Evolutionary conservation across 2,797 vertebrate genomes (phyloP).

Genomic region (Dermochelys coriacea): DNA sequence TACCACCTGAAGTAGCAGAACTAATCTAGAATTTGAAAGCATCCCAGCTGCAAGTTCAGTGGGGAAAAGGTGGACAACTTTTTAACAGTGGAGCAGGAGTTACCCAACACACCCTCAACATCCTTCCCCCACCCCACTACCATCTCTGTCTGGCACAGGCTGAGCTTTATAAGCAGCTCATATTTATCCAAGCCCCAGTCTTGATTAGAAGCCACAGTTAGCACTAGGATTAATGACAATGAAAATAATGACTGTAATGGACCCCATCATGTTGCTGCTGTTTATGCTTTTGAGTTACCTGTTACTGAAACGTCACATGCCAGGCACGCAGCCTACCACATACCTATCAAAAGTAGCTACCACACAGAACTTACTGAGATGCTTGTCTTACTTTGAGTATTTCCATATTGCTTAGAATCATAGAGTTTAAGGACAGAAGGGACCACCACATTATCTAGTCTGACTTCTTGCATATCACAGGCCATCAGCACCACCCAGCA

Average conservation of each 20-base stretch:
- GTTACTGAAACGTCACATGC: neutral
- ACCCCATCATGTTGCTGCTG: neutral
- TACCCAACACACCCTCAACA: too few species aligned
- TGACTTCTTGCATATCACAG: too few species aligned
- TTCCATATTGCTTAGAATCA: neutral
- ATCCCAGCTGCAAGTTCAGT: too few species aligned
- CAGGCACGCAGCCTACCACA: neutral
- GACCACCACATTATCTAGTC: too few species aligned
- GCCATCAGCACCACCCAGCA: too few species aligned
- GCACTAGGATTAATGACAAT: neutral
- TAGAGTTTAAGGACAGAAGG: too few species aligned
- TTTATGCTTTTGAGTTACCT: neutral
- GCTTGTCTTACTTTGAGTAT: neutral
- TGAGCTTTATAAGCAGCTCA: neutral
- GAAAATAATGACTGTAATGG: neutral
- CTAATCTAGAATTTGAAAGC: too few species aligned
- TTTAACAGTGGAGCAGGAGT: too few species aligned
- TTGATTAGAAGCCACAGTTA: neutral
- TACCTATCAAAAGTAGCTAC: neutral
- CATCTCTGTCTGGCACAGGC: neutral
- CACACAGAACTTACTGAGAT: neutral
- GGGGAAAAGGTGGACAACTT: too few species aligned
- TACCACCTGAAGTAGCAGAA: too few species aligned
- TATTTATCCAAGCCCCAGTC: too few species aligned
- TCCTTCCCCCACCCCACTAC: neutral